A percentile compares a stretch with the other conserved stretches of the same genome.
These are phyloP conservation scores for Cantharis flavilabris DNA, from an alignment of 2,888 invertebrate species.

Conservation along the genomic window DNA sequence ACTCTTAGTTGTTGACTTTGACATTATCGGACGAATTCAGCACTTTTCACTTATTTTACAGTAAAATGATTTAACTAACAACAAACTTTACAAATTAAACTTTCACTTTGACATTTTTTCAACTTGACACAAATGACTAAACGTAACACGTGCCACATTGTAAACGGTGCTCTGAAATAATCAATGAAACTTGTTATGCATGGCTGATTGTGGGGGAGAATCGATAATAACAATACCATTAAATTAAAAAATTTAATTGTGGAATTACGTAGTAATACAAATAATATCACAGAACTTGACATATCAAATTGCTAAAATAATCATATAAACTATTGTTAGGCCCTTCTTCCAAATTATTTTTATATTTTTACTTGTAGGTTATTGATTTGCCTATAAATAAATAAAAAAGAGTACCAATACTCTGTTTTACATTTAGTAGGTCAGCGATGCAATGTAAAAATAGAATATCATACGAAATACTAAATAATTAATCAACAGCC, in stretches of 20 bases:
- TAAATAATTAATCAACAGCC: neutral
- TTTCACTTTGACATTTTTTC: slow-evolving; percentile 15
- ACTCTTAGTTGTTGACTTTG: neutral
- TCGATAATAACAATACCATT: slow-evolving; percentile 8
- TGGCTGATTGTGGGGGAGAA: slow-evolving; percentile 9
- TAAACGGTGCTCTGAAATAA: slow-evolving; percentile 26
- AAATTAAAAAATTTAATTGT: slow-evolving; percentile 5
- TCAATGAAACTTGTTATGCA: slow-evolving; percentile 31
- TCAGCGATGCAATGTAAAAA: neutral
- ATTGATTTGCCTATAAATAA: neutral
- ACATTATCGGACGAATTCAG: neutral
- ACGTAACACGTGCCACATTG: slow-evolving; percentile 22
- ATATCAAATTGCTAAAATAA: neutral
- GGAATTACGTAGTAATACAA: slow-evolving; percentile 6
- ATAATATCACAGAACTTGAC: slow-evolving; percentile 31
- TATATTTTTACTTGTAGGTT: neutral
- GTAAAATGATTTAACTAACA: neutral
- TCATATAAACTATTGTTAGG: neutral
- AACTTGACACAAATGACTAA: slow-evolving; percentile 27
- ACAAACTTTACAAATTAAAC: neutral
- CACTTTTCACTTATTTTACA: neutral
- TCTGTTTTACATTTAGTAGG: neutral
- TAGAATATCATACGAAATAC: neutral
- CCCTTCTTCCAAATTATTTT: neutral
- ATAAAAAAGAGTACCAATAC: neutral